These are phyloP conservation scores for Lepilemur ruficaudatus DNA, from an alignment of 2,797 vertebrate genomes.

Conservation along the genomic window DNA sequence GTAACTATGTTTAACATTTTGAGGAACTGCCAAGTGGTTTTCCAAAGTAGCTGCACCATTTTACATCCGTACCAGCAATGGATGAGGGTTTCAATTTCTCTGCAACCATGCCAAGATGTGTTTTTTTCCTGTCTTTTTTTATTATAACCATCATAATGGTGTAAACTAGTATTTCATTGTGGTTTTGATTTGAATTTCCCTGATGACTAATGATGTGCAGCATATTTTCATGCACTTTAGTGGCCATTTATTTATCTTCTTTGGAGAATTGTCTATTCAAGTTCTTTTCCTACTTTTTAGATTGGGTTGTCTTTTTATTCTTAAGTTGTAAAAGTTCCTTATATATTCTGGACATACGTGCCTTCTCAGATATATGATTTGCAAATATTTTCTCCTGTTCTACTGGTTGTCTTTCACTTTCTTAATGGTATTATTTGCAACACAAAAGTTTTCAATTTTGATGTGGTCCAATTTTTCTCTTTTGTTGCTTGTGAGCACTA, in stretches of 20 bases:
- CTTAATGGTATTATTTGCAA: neutral
- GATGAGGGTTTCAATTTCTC: neutral
- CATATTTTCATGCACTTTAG: neutral
- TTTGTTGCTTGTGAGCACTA: neutral
- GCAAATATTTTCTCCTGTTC: neutral
- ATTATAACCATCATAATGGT: neutral
- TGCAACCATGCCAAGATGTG: neutral
- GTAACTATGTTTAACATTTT: neutral
- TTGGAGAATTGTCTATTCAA: neutral
- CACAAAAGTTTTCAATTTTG: neutral
- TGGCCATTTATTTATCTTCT: neutral
- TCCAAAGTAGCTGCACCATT: neutral
- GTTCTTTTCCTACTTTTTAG: neutral
- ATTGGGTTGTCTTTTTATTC: neutral
- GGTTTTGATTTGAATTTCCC: neutral
- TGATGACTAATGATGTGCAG: neutral
- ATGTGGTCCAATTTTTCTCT: neutral
- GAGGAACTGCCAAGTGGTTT: neutral
- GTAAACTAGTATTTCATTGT: neutral
- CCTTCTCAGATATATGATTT: neutral
- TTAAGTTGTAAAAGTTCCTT: neutral
- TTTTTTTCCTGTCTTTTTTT: neutral
- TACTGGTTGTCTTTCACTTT: neutral
- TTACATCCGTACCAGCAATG: neutral
- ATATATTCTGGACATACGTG: neutral